Evolutionary conservation across 2,888 invertebrate genomes (phyloP).

Genomic region (Erynnis tages): DNA sequence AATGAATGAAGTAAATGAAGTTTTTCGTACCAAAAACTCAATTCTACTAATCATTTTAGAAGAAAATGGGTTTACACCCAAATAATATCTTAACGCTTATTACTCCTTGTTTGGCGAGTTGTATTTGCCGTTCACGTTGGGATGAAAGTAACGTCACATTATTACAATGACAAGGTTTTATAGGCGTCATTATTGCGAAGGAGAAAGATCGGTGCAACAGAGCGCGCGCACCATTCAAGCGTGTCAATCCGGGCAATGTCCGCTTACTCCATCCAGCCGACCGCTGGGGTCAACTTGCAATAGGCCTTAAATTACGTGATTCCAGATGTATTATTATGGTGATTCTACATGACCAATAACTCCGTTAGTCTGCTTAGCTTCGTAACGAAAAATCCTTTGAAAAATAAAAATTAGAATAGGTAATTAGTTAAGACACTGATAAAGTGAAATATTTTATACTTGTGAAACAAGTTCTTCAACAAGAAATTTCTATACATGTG

Average conservation of each 20-base stretch:
- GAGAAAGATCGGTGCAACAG: slow-evolving; percentile 78
- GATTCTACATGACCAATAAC: background rate
- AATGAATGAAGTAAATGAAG: too few species aligned
- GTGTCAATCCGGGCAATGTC: slow-evolving; percentile 74
- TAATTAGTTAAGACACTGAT: too few species aligned
- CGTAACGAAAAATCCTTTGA: too few species aligned
- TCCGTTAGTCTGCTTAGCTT: background rate
- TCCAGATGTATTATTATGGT: slow-evolving; percentile 6
- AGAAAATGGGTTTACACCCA: slow-evolving; percentile 69
- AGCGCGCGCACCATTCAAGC: slow-evolving; percentile 72
- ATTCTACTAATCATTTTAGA: slow-evolving; percentile 58
- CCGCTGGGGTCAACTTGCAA: slow-evolving; percentile 51
- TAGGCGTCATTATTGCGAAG: slow-evolving; percentile 80
- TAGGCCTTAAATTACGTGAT: slow-evolving; percentile 30
- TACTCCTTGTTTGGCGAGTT: slow-evolving; percentile 56
- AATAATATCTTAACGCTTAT: slow-evolving; percentile 45
- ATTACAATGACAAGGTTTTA: slow-evolving; percentile 79
- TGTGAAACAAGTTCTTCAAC: too few species aligned
- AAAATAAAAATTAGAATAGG: too few species aligned
- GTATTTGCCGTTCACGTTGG: slow-evolving; percentile 70
- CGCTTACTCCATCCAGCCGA: slow-evolving; percentile 71
- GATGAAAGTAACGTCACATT: slow-evolving; percentile 78
- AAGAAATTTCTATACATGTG: too few species aligned
- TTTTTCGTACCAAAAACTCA: slow-evolving; percentile 64
- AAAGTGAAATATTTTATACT: too few species aligned